Evolutionary conservation across 2,113 vertebrate genomes (phyloP), one percentile per base, ranked within the genome.

Genomic region (Sterna hirundo): DNA sequence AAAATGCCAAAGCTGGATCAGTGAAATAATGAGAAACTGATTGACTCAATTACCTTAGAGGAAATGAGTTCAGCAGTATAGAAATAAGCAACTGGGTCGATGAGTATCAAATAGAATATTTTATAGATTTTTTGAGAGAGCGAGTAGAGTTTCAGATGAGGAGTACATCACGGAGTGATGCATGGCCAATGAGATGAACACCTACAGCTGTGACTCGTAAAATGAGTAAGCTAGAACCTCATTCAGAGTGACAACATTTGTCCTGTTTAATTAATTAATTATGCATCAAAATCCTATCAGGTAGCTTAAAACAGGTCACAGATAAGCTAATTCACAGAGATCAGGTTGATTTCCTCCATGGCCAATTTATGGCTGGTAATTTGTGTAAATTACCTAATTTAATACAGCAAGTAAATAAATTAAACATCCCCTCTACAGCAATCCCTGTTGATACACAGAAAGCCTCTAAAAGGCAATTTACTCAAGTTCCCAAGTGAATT

Each of bases 1-100:
- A 98, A 98, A 98, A 97, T 97, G 86, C 96, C 89, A 84, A 97
- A 96, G 57, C 36, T 95, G 64, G 58, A 96, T 97, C 88, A 96
- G 87, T 87, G 90, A 94, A 89, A 97, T 98, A 97, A 98, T 96
- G 89, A 98, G 96, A 97, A 97, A 95, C 90, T 95, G 16, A 98
- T 97, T 98, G 93, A 94, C 80, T 97, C 95, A 94, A 95, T 98
- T 97, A 97, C 83, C 57, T 86, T 83, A 93, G 80, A 96, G 94
- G 94, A 98, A 98, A 98, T 96, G 38, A 97, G 95, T 94, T 97
- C 88, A 95, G 89, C 91, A 93, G 76, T 89, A 97, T 44, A 95
- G 83, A 98, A 97, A 97, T 88, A 88, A 95, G 55, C 86, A 97
- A 97, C 93, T 60, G 11, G 36, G 69, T 85, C 3, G 1, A 87